Percentiles rank a stretch among this genome's conserved stretches.
Evolutionary conservation across 2,113 vertebrate species (phyloP).

Genomic region (Silurus glanis): DNA sequence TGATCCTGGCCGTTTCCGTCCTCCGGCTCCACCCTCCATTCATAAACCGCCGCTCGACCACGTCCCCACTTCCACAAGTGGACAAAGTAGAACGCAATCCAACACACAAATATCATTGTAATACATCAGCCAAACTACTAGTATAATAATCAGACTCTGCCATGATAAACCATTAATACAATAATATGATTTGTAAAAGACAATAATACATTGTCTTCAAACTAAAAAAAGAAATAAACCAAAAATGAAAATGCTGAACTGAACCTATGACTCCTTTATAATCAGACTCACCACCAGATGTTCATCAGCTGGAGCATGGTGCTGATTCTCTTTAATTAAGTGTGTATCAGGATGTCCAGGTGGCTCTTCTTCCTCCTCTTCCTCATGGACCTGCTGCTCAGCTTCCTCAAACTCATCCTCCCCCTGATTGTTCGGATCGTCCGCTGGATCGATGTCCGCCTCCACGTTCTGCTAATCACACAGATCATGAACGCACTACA

Average conservation of each 20-base stretch:
- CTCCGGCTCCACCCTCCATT: too few species aligned
- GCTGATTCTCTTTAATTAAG: constrained; percentile 61
- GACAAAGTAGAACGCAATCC: background rate
- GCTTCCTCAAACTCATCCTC: constrained; percentile 98
- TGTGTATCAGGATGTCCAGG: constrained; percentile 59
- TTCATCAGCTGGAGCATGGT: constrained; percentile 78
- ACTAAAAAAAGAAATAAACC: background rate
- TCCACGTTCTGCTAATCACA: constrained; percentile 70
- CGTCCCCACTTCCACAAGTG: too few species aligned
- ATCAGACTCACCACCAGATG: constrained; percentile 81
- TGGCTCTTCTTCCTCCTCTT: constrained; percentile 65
- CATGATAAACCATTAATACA: background rate
- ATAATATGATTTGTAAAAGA: background rate
- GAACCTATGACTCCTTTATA: background rate
- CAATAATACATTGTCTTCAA: background rate
- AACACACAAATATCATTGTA: background rate
- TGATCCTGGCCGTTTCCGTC: too few species aligned
- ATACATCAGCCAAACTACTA: background rate
- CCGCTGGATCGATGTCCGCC: constrained; percentile 87
- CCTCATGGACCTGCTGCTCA: constrained; percentile 80
- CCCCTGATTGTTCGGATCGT: constrained; percentile 97
- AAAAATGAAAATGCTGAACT: background rate
- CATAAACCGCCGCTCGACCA: too few species aligned
- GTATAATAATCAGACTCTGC: background rate
- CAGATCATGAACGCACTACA: background rate